Evolutionary conservation across 1,140 invertebrate species (phyloP), one percentile per base, ranked within the genome.

Genomic region (Rhizoglyphus robini): DNA sequence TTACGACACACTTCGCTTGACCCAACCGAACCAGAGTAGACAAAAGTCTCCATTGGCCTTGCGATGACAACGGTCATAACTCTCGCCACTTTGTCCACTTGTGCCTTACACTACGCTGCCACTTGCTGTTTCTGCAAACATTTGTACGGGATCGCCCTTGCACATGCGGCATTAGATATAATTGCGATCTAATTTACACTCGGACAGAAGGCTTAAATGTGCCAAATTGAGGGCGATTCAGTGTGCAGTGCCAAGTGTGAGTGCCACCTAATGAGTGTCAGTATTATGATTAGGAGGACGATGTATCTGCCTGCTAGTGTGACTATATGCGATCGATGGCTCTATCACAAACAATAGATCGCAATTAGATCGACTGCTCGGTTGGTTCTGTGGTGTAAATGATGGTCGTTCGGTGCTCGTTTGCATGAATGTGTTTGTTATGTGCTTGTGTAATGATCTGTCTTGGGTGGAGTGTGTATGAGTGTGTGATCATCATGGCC

Each of bases 1-100:
- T 54, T 54, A 54, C 51, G 51, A 54, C 51, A 54, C 51, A 54
- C 51, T 54, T 54, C 8, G 31, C 51, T 54, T 54, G 51, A 54
- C 51, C 51, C 51, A 25, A 54, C 8, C 20, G 8, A 54, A 54
- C 51, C 51, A 54, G 20, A 5, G 8, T 41, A 11, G 36, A n/a
- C n/a, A n/a, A n/a, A n/a, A n/a, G n/a, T n/a, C n/a, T n/a, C n/a
- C n/a, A n/a, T n/a, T n/a, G 41, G 41, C 41, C 23, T 32, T 25
- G 51, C 36, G 36, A 41, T 41, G 36, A 41, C 36, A 41, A n/a
- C n/a, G n/a, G 36, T 8, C 36, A 41, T 18, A 41, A 18, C 18
- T 41, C 36, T 11, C 8, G 36, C 18, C 36, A n/a, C n/a, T n/a
- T n/a, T 41, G 18, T 41, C 18, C 36, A 41, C 36, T 11, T 41